Base-by-base conservation (phyloP, 2,888 invertebrate species). In the Rhingia rostrata region DNA sequence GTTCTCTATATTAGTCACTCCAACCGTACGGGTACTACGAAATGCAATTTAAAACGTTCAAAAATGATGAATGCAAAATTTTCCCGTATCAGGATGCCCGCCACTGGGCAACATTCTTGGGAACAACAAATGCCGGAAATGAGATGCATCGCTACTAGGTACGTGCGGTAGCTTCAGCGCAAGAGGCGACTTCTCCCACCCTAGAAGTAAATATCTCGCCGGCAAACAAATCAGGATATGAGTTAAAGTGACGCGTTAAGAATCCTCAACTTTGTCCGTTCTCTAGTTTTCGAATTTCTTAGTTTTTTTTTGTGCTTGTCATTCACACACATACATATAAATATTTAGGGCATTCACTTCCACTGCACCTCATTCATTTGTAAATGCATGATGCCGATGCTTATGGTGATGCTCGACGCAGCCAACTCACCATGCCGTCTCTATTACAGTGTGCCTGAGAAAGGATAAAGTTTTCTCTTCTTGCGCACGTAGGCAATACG, bases 401-500 rank as follows among this genome's bases (percentile, higher is more conserved):
- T 53, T 35, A 49, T 35, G 60, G 49, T 53, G 12, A 14, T 9
- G 22, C 64, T 53, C 14, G 58, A 33, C 35, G 66, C 51, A 60
- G 51, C 60, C 66, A 67, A 67, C 74, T 67, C 69, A 80, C 63
- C 56, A 78, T 64, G 12, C 47, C 69, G 70, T 70, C 80, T 84
- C 80, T 64, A 79, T 84, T 79, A 84, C 83, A 79, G 47, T 60
- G 47, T 74, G 80, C 54, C 67, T 78, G 83, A 64, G 60, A 78
- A 69, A 84, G 83, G 79, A 84, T 84, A 70, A 84, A 85, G 70
- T 75, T 84, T 75, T 66, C 75, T 61, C 66, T 80, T 80, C 80
- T 80, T 80, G 84, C 74, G 80, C 84, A 85, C 84, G 84, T 85
- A 85, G 74, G 80, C 84, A 85, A 85, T 85, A 85, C 80, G 80